phyloP scores from a whole-genome alignment of 2,888 invertebrate species.

The Diarsia brunnea region DNA sequence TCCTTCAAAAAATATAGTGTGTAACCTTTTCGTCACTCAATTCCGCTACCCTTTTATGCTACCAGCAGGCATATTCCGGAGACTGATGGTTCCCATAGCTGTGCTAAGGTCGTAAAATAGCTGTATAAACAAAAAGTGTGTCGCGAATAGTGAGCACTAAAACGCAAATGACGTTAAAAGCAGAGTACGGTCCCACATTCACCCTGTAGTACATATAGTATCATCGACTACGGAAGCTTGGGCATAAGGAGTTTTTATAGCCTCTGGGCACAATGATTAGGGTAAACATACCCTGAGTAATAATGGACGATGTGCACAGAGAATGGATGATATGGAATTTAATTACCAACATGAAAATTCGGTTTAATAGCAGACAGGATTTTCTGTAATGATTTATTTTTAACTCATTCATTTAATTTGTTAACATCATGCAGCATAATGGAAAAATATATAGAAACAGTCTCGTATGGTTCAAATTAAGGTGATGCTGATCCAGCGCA shows the following conservation, averaged over 20 bases:
- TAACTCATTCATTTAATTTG: neutral
- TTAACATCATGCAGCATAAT: neutral
- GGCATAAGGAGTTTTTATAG: conserved; percentile 6
- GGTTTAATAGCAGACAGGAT: neutral
- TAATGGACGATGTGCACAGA: neutral
- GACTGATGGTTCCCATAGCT: conserved; percentile 36
- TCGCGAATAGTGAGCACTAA: conserved; percentile 53
- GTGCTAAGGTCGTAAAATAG: conserved; percentile 48
- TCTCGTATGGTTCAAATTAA: neutral
- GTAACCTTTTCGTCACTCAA: conserved; percentile 18
- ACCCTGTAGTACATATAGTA: conserved; percentile 1
- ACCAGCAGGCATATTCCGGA: conserved; percentile 21
- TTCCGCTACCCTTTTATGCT: conserved; percentile 39
- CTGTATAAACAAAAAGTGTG: conserved; percentile 60
- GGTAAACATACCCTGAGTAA: conserved; percentile 19
- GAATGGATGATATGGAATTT: neutral
- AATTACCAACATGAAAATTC: neutral
- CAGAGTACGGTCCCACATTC: conserved; percentile 33
- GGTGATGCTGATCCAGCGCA: neutral
- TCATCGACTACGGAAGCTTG: conserved; percentile 25
- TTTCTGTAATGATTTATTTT: neutral
- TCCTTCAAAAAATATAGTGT: neutral
- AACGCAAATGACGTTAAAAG: conserved; percentile 62
- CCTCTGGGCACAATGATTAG: conserved; percentile 17
- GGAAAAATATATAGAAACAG: neutral